phyloP scores from a whole-genome alignment of 2,797 vertebrate species.

The Cirrhinus molitorella region DNA sequence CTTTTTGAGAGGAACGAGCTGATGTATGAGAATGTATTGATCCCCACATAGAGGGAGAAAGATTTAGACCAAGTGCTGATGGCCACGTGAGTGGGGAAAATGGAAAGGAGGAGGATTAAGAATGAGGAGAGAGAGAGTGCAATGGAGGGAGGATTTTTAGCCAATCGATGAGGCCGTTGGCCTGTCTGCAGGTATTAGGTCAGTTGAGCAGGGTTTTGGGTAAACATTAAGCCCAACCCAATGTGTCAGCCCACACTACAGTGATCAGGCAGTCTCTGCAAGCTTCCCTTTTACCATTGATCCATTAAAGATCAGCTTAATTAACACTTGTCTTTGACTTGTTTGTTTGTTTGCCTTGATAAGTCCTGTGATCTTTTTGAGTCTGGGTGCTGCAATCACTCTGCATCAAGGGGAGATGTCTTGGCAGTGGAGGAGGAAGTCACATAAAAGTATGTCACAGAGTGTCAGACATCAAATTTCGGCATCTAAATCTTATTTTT shows the following conservation, averaged over 20 bases:
- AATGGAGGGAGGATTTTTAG: slow-evolving; percentile 34
- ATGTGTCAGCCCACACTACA: slow-evolving; percentile 19
- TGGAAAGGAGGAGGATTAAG: slow-evolving; percentile 54
- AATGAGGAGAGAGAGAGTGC: slow-evolving; percentile 58
- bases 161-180: slow-evolving; percentile 47
- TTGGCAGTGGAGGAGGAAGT: slow-evolving; percentile 6
- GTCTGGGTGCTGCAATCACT: slow-evolving; percentile 16
- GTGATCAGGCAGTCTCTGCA: slow-evolving; percentile 19
- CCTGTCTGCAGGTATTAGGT: slow-evolving; percentile 51
- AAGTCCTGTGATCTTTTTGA: slow-evolving; percentile 73
- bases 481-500: neutral
- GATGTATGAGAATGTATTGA: slow-evolving; percentile 61
- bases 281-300: slow-evolving; percentile 72
- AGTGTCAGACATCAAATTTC: neutral
- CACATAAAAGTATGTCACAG: neutral
- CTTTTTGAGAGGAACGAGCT: slow-evolving; percentile 32
- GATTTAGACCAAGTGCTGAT: slow-evolving; percentile 50
- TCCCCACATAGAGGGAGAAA: slow-evolving; percentile 36
- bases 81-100: slow-evolving; percentile 49
- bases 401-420: slow-evolving; percentile 16
- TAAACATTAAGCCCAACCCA: slow-evolving; percentile 31
- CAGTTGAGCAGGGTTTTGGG: slow-evolving; percentile 41
- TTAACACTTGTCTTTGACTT: slow-evolving; percentile 74
- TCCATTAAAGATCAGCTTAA: slow-evolving; percentile 78
- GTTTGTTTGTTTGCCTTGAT: slow-evolving; percentile 77